Percentiles rank a stretch among this genome's conserved stretches.
Evolutionary conservation across 2,113 vertebrate genomes (phyloP).

Genomic region (Catharus bicknelli): DNA sequence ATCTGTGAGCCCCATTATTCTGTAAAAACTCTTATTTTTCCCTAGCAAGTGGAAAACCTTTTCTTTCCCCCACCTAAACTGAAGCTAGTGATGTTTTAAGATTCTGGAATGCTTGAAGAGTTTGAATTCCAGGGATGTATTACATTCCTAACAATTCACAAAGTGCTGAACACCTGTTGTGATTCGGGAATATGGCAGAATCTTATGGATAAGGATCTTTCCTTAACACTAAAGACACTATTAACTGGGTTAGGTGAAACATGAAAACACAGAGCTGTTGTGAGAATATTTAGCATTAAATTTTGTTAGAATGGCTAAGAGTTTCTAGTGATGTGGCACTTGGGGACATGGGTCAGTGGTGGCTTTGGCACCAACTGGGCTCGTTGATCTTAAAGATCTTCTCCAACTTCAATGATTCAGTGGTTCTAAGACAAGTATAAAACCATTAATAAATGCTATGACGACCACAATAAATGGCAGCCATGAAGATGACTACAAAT

Average conservation of each 20-base stretch:
- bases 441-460: not conserved
- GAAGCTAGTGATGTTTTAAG: not conserved
- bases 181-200: not conserved
- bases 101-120: not conserved
- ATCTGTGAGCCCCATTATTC: not conserved
- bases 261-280: accelerated
- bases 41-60: not conserved
- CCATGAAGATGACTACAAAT: not conserved
- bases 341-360: not conserved
- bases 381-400: not conserved
- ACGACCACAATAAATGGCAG: not conserved
- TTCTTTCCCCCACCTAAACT: accelerated
- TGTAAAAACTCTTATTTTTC: not conserved
- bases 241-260: not conserved
- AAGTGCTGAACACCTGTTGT: not conserved
- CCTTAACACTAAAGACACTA: accelerated
- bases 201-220: not conserved
- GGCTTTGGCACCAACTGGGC: accelerated
- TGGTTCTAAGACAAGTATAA: not conserved
- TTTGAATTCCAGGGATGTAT: accelerated
- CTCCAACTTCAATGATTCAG: not conserved
- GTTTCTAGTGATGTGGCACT: not conserved
- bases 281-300: not conserved
- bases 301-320: not conserved
- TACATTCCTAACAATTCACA: not conserved